Evolutionary conservation across 92 coral and sea anemone genomes (phyloP), one percentile per base, ranked within the genome.

Genomic region (Phenganax marumi): DNA sequence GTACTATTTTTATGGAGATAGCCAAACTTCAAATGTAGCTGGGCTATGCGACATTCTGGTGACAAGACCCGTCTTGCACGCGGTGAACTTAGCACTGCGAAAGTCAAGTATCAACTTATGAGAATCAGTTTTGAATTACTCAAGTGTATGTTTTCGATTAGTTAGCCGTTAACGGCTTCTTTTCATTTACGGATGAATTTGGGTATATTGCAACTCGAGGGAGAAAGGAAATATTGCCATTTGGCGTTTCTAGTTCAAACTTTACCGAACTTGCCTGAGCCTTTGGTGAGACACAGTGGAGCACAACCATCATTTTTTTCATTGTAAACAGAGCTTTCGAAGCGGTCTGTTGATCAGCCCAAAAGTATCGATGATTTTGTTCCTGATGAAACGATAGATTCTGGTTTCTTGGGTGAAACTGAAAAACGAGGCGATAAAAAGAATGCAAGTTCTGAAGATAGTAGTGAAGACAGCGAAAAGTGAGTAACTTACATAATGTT

Each of bases 351-450:
- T 7, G 50, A 53, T 19, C 12, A 92, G 61, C 75, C 89, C 10
- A 57, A 93, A 10, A 86, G 93, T 87, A 85, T 95, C 19, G 93
- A 92, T 60, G 98, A 95, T 85, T 95, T 95, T 77, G 81, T 81
- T 5, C 97, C 98, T 0, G 97, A 89, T 25, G 98, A 95, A 19
- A 91, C 93, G 63, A 75, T 95, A 73, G 98, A 92, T 65, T 88
- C 97, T 17, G 92, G 82, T 24, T 95, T 95, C 77, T 84, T 95
- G 24, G 93, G 85, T 39, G 97, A 95, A 26, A 91, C 89, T 5
- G 88, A 82, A 17, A 78, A 77, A 33, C 73, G 81, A 39, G 60
- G 13, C 71, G 78, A 61, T 18, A 92, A 86, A 71, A 66, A 33
- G 24, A 10, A 10, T 66, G 72, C 50, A 57, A 73, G 78, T 2